phyloP scores from a whole-genome alignment of 64 coral and sea anemone genomes.

The Catalaphyllia jardinei region DNA sequence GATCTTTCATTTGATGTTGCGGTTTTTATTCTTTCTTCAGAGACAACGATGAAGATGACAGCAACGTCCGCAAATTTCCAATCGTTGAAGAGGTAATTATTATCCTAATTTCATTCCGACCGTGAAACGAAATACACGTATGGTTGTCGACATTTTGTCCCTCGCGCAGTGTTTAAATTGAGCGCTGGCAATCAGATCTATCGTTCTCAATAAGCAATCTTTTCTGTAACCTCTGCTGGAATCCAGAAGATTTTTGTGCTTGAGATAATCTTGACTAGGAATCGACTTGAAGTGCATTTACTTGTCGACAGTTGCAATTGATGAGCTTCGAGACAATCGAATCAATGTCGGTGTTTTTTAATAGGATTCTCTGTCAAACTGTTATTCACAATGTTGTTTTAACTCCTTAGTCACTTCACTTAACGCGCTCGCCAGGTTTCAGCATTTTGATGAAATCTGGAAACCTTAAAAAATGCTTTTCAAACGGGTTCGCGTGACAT shows the following conservation, averaged over 20 bases:
- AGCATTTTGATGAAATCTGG: no score
- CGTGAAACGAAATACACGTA: neutral
- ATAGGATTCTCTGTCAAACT: no score
- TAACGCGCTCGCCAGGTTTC: no score
- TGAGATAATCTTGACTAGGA: neutral
- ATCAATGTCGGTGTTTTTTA: no score
- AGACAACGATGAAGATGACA: conserved; percentile 83
- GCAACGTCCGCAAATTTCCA: conserved; percentile 79
- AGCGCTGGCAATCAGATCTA: neutral
- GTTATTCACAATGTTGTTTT: no score
- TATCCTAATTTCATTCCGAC: neutral
- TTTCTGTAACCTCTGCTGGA: neutral
- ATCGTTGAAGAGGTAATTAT: conserved; percentile 91
- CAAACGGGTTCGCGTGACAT: no score
- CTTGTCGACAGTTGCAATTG: no score
- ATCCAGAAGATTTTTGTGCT: neutral
- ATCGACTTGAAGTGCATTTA: neutral
- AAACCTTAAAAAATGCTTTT: no score
- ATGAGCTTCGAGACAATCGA: no score
- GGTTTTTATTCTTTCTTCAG: conserved; percentile 24
- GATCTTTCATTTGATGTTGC: neutral
- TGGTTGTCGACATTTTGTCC: neutral
- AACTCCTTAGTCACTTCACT: no score
- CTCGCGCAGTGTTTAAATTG: neutral
- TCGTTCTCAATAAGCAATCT: neutral